A percentile compares a stretch with the other conserved stretches of the same genome.
Conservation (phyloP, 2,113 vertebrate genomes). For the Crotalus viridis region DNA sequence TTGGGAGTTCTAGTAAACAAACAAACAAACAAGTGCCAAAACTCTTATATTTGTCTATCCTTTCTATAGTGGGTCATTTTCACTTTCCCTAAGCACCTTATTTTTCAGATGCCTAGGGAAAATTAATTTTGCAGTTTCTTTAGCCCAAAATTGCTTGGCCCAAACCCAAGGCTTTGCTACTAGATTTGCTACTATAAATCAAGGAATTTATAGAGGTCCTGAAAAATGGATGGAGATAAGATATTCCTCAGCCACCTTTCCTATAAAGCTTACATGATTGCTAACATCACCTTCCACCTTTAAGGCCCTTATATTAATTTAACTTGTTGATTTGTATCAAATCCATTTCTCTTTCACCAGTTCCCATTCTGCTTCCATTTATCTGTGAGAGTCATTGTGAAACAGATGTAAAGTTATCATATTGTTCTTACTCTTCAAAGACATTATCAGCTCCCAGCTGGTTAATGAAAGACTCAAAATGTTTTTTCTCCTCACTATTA, state of each 20-base stretch:
- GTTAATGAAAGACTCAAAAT: conserved; percentile 63
- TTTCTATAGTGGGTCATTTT: not conserved
- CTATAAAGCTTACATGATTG: not conserved
- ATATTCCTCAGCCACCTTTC: not conserved
- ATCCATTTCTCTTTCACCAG: not conserved
- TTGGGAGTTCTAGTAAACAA: not conserved
- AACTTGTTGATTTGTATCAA: not conserved
- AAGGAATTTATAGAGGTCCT: not conserved
- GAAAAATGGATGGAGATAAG: not conserved
- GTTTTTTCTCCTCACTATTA: conserved; percentile 54
- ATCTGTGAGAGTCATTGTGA: not conserved
- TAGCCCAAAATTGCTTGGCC: not conserved
- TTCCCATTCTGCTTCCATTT: not conserved
- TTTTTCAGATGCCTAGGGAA: not conserved
- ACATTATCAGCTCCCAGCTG: conserved; percentile 54
- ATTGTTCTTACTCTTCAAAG: conserved; percentile 66
- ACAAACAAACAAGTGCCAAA: not conserved
- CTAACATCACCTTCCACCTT: no score
- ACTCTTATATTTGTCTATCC: not conserved
- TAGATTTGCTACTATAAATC: not conserved
- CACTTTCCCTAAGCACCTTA: not conserved
- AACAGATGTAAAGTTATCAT: not conserved
- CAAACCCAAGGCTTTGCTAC: not conserved
- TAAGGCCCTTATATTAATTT: not conserved
- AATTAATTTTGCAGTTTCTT: not conserved